Evolutionary conservation across 2,888 invertebrate species (phyloP).

Genomic region (Coenonympha glycerion): DNA sequence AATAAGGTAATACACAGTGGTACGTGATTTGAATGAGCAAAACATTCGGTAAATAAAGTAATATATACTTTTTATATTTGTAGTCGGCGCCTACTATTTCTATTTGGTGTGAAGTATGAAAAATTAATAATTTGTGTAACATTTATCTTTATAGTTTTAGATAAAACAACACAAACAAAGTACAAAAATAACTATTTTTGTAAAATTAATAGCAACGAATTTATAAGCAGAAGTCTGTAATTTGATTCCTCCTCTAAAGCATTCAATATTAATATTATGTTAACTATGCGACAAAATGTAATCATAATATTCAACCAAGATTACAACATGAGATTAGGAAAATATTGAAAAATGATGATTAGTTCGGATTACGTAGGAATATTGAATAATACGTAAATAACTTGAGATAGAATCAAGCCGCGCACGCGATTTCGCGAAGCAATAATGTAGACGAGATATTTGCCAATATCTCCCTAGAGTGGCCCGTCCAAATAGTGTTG

Average conservation of each 20-base stretch:
- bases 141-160: too few species aligned
- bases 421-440: constrained; percentile 65
- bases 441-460: constrained; percentile 74
- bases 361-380: constrained; percentile 51
- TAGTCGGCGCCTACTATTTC: too few species aligned
- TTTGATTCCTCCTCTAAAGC: too few species aligned
- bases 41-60: not conserved
- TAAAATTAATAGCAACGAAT: too few species aligned
- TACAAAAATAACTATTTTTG: too few species aligned
- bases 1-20: not conserved
- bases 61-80: not conserved
- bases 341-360: constrained; percentile 26
- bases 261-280: too few species aligned
- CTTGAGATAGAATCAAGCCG: constrained; percentile 61
- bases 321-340: not conserved
- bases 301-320: not conserved
- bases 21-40: constrained; percentile 2
- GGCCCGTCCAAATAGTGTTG: constrained; percentile 64
- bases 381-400: constrained; percentile 64
- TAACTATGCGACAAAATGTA: not conserved
- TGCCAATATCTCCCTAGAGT: constrained; percentile 72
- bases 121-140: too few species aligned
- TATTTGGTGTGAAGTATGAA: too few species aligned
- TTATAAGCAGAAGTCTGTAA: not conserved
- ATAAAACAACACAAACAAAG: too few species aligned